A percentile compares a stretch with the other conserved stretches of the same genome.
These are phyloP conservation scores for Lepisosteus osseus DNA, from an alignment of 2,113 vertebrate genomes.

Conservation along the genomic window DNA sequence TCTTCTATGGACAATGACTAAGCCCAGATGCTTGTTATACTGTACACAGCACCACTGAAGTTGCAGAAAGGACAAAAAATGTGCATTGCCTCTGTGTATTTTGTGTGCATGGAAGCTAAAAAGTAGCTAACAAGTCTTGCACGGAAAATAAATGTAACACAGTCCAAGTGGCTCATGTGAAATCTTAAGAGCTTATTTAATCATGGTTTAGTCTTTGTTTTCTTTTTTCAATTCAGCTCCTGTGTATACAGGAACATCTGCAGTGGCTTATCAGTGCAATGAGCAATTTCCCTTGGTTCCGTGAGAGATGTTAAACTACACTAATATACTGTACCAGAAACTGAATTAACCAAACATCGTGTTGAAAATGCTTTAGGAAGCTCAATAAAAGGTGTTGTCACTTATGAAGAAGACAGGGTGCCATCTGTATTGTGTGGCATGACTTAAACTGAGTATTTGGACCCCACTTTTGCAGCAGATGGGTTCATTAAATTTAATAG, in stretches of 20 bases:
- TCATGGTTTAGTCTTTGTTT: not conserved
- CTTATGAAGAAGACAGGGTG: slow-evolving; percentile 55
- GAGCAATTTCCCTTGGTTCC: not conserved
- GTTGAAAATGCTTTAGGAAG: slow-evolving; percentile 33
- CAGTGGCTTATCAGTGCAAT: not conserved
- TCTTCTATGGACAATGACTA: too few species aligned
- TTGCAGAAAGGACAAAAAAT: too few species aligned
- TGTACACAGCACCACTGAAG: too few species aligned
- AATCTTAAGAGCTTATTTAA: not conserved
- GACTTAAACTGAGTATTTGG: slow-evolving; percentile 70
- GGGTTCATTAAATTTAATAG: slow-evolving; percentile 88
- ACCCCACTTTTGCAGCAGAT: slow-evolving; percentile 79
- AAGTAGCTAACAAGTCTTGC: not conserved
- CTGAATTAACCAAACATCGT: not conserved
- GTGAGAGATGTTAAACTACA: not conserved
- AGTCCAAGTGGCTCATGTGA: not conserved
- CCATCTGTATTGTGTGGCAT: slow-evolving; percentile 73
- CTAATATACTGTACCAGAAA: not conserved
- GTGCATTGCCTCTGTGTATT: too few species aligned
- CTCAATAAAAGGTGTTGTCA: slow-evolving; percentile 59
- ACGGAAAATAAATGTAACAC: not conserved
- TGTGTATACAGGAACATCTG: not conserved
- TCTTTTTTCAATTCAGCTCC: not conserved
- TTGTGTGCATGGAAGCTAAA: not conserved
- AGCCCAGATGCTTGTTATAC: too few species aligned